Conservation (phyloP, 2,797 vertebrate genomes). For the Catamblyrhynchus diadema region DNA sequence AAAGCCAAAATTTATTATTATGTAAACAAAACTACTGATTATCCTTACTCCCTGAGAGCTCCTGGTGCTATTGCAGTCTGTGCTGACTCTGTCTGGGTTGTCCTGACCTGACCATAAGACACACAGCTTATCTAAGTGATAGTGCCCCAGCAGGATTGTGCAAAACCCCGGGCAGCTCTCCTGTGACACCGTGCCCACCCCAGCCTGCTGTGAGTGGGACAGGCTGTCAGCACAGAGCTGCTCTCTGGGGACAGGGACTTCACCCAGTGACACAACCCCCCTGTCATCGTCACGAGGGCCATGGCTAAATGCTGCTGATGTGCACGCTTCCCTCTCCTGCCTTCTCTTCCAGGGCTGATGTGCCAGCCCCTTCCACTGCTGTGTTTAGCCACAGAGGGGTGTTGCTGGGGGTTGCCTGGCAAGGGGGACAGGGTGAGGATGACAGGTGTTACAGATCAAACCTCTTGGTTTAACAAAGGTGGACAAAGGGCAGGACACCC, state of each 20-base stretch:
- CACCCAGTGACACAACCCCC: background rate
- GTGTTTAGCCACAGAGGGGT: accelerated
- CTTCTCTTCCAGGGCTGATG: background rate
- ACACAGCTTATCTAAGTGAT: conserved; percentile 53
- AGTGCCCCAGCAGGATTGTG: conserved; percentile 10
- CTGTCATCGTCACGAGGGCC: accelerated
- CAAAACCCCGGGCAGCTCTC: background rate
- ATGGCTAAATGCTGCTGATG: accelerated
- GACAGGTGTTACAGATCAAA: accelerated
- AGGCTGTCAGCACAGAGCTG: background rate
- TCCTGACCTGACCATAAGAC: conserved; percentile 42
- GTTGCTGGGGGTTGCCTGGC: background rate
- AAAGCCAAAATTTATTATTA: background rate
- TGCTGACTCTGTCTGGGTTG: conserved; percentile 29
- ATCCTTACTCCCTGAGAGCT: background rate
- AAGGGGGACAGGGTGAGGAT: background rate
- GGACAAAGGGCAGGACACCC: background rate
- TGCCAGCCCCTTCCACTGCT: accelerated
- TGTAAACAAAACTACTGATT: background rate
- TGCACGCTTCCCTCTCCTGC: background rate
- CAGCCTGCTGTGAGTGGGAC: background rate
- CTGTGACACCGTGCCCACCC: background rate
- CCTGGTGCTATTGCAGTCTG: background rate
- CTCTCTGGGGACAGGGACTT: background rate
- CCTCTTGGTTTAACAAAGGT: background rate